Conservation (phyloP, 2,113 vertebrate genomes). For the Malurus elegans region DNA sequence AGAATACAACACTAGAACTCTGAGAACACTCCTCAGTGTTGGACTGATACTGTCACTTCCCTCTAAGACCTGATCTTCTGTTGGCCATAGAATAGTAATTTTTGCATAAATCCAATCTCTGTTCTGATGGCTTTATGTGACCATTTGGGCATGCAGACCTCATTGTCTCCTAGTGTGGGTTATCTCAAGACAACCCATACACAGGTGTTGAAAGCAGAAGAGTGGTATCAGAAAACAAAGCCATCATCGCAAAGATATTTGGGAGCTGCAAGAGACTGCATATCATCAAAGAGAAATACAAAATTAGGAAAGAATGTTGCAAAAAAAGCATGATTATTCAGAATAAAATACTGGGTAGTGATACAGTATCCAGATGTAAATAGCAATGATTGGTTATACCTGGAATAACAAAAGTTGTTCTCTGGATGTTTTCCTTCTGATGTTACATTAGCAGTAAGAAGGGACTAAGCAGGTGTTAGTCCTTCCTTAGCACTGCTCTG, state of each 20-base stretch:
- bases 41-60: neutral
- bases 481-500: neutral
- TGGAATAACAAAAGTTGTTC: neutral
- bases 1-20: neutral
- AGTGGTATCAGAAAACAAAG: neutral
- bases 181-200: neutral
- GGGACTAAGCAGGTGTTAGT: neutral
- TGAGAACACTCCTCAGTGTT: neutral
- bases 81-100: neutral
- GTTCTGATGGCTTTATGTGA: neutral
- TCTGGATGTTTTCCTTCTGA: neutral
- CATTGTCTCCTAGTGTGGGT: neutral
- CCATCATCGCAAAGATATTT: neutral
- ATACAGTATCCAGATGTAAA: neutral
- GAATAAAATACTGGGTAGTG: neutral
- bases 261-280: neutral
- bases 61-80: neutral
- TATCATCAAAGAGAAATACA: neutral
- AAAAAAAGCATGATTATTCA: neutral
- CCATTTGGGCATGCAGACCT: rapidly evolving
- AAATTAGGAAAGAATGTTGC: neutral
- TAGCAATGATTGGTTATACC: neutral
- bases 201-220: neutral
- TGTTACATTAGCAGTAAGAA: neutral
- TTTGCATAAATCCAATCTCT: neutral